phyloP scores from a whole-genome alignment of 2,113 vertebrate genomes.

The Pollachius pollachius region DNA sequence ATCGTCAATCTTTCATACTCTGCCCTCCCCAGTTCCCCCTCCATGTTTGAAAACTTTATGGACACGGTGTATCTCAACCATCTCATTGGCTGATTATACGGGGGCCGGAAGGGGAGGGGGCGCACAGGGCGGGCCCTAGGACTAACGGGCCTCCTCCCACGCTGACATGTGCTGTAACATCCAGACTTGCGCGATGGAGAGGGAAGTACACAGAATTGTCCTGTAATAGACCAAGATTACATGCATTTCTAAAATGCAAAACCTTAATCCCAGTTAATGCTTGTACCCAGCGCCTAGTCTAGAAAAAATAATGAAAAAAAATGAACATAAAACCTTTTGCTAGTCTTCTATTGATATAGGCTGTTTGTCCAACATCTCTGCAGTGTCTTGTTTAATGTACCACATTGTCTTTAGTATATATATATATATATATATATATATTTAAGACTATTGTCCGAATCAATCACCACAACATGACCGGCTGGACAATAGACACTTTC shows the following conservation, averaged over 20 bases:
- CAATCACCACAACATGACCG: conserved; percentile 62
- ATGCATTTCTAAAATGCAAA: conserved; percentile 83
- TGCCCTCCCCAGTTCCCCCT: neutral
- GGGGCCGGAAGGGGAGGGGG: neutral
- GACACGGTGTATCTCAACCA: neutral
- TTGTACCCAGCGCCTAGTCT: conserved; percentile 50
- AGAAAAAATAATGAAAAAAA: conserved; percentile 42
- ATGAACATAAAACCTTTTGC: conserved; percentile 49
- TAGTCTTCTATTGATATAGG: conserved; percentile 54
- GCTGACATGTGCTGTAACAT: conserved; percentile 66
- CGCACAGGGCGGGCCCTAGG: conserved; percentile 25
- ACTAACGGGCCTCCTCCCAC: conserved; percentile 37
- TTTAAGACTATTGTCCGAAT: conserved; percentile 56
- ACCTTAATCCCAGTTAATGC: conserved; percentile 56
- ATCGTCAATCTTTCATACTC: neutral
- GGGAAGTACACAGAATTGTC: conserved; percentile 72
- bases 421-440: conserved; percentile 41
- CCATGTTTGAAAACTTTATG: neutral
- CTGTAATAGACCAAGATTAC: conserved; percentile 70
- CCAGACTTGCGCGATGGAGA: conserved; percentile 56
- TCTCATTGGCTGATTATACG: no score
- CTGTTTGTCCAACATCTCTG: conserved; percentile 62
- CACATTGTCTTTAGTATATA: conserved; percentile 57
- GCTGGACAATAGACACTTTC: conserved; percentile 51
- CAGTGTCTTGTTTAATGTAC: conserved; percentile 65